Conservation (phyloP, 1,140 invertebrate genomes). For the Leptestheria dahalacensis region DNA sequence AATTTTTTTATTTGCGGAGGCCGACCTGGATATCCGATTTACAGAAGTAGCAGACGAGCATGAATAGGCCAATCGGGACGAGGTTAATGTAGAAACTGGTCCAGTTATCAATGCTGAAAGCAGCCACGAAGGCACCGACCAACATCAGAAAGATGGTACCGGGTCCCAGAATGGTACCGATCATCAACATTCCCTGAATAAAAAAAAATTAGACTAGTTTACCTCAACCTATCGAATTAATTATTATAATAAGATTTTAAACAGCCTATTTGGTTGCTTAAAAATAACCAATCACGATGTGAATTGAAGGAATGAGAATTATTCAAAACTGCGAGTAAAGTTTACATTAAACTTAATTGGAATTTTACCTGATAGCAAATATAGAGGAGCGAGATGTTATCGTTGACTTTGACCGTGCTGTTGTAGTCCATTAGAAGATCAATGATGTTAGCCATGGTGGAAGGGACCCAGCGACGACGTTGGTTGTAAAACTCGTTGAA, state of each 20-base stretch:
- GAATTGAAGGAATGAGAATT: too few species aligned
- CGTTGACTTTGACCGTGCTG: constrained; percentile 38
- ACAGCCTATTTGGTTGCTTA: too few species aligned
- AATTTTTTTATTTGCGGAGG: too few species aligned
- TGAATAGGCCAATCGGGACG: constrained; percentile 33
- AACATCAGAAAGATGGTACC: constrained; percentile 47
- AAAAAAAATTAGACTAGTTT: constrained; percentile 6
- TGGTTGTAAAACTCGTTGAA: constrained; percentile 48
- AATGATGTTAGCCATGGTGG: constrained; percentile 48
- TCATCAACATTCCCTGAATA: constrained; percentile 33
- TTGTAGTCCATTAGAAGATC: constrained; percentile 38
- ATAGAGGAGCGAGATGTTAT: constrained; percentile 40
- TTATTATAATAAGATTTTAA: too few species aligned
- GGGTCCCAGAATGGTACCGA: constrained; percentile 41
- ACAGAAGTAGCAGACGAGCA: constrained; percentile 31
- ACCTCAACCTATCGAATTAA: too few species aligned
- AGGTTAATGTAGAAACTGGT: constrained; percentile 32
- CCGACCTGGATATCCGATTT: constrained; percentile 34
- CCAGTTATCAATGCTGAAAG: constrained; percentile 36
- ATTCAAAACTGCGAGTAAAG: too few species aligned
- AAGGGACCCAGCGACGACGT: constrained; percentile 45
- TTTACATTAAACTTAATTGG: too few species aligned
- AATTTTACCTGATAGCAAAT: constrained; percentile 35
- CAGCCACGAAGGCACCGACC: constrained; percentile 39
- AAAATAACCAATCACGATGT: too few species aligned